These are phyloP conservation scores for Glareola pratincola DNA, from an alignment of 2,113 vertebrate genomes.

Conservation along the genomic window DNA sequence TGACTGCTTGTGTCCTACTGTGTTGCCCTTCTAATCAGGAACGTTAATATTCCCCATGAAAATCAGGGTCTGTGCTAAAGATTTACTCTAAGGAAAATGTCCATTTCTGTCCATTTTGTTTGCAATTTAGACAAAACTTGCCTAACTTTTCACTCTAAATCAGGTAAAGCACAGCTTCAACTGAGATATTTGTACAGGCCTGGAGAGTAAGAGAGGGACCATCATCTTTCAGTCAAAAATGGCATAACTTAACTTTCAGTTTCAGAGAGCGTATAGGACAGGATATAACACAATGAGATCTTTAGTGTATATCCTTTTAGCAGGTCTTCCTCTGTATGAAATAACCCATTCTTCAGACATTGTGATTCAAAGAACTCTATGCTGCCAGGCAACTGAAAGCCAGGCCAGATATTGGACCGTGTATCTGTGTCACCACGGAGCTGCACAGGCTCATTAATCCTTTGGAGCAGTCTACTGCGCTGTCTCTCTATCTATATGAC, in stretches of 20 bases:
- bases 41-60: neutral
- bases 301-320: neutral
- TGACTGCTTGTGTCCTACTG: neutral
- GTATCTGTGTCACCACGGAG: neutral
- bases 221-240: neutral
- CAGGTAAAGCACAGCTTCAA: neutral
- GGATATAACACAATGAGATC: neutral
- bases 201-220: neutral
- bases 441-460: neutral
- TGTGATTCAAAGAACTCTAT: neutral
- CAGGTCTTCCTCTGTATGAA: neutral
- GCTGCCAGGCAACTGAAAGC: neutral
- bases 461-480: neutral
- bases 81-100: neutral
- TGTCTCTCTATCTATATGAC: neutral
- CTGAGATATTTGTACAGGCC: neutral
- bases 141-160: neutral
- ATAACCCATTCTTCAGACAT: neutral
- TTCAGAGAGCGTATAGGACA: neutral
- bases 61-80: neutral
- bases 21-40: neutral
- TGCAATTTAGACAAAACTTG: neutral
- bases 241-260: neutral
- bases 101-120: neutral
- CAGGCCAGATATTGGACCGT: neutral